Evolutionary conservation across 2,797 vertebrate species (phyloP), one percentile per base, ranked within the genome.

Genomic region (Alosa sapidissima): DNA sequence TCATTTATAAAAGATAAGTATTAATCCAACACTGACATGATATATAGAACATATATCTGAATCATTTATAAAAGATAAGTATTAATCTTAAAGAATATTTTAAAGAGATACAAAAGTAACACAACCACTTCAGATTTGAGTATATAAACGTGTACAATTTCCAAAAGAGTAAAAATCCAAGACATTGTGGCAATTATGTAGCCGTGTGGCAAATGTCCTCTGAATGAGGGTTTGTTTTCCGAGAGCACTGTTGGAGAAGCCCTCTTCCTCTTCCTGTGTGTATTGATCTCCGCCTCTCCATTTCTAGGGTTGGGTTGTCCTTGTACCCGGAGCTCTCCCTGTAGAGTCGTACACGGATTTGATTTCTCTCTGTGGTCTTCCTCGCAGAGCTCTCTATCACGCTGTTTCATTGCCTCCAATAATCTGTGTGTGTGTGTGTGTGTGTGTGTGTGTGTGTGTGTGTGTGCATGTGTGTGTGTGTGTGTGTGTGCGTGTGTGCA

Each of bases 401-500:
- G 41, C 72, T 78, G 72, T 47, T 78, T 21, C 41, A 78, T 78
- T 78, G 72, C 41, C 72, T 78, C 28, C 72, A 78, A 21, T 78
- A 8, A 78, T 19, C 72, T 14, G 11, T 72, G 28, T 41, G 2
- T 72, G 45, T 87, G 86, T 84, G 55, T 81, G 48, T 83, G 85
- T 84, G 51, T 41, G 65, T 60, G 48, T 9, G 85, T 51, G 62
- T 55, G 14, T 85, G 60, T 84, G 36, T 10, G 83, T 85, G 82
- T 65, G 81, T 92, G 93, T 90, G 90, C 93, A 89, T 91, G 89
- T 90, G 85, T 89, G n/a, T 81, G 0, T 68, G 81, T 52, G 16
- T 49, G 48, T 49, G 48, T n/a, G 8, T 49, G 21, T 51, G 21
- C 24, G 48, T 24, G 48, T 82, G 48, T 54, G 48, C 54, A 21